phyloP scores from a whole-genome alignment of 2,797 vertebrate genomes.

The Dryobates pubescens region DNA sequence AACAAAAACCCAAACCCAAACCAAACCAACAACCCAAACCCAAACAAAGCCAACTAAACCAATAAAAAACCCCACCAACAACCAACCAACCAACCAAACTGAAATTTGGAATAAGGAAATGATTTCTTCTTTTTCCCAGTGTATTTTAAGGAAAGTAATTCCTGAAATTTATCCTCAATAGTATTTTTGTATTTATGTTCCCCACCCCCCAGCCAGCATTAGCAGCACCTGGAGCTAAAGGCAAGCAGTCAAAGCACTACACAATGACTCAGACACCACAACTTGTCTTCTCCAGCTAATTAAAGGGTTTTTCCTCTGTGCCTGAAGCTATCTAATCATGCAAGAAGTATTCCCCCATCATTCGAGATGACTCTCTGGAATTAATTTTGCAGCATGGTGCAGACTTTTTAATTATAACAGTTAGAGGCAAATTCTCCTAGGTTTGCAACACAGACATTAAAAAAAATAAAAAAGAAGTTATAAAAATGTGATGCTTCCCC shows the following conservation, averaged over 20 bases:
- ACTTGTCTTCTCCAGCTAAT: constrained; percentile 11
- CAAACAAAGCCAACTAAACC: no score
- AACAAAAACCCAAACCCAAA: background rate
- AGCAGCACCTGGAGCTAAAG: background rate
- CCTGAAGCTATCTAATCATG: constrained; percentile 26
- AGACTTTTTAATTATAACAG: constrained; percentile 12
- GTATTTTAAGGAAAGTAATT: background rate
- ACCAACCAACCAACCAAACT: no score
- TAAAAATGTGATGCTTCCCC: background rate
- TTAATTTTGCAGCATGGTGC: background rate
- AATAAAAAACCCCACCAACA: no score
- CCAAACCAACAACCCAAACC: no score
- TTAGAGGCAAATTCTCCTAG: background rate
- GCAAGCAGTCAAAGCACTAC: background rate
- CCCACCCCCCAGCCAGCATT: background rate
- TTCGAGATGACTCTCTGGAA: background rate
- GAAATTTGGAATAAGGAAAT: background rate
- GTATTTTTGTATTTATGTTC: no score
- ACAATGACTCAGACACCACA: background rate
- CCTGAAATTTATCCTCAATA: background rate
- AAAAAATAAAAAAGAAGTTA: background rate
- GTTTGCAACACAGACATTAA: background rate
- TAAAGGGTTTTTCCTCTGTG: constrained; percentile 32
- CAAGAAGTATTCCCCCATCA: constrained; percentile 29
- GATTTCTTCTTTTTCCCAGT: background rate